Evolutionary conservation across 1,140 invertebrate genomes (phyloP).

Genomic region (Macrobrachium rosenbergii): DNA sequence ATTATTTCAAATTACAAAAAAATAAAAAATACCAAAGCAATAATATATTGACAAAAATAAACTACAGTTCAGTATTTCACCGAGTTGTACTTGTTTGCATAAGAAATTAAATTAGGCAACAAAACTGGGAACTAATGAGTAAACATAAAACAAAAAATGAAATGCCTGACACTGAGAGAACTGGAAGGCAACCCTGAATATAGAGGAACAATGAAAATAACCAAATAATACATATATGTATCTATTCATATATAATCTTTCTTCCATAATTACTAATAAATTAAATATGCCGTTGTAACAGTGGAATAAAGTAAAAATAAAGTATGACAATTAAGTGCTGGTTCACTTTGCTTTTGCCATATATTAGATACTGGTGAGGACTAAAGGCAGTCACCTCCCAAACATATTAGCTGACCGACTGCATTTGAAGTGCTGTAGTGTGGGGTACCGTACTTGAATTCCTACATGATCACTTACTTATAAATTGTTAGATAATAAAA

Average conservation of each 20-base stretch:
- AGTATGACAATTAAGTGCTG: background rate
- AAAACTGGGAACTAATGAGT: background rate
- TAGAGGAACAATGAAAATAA: conserved; percentile 46
- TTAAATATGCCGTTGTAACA: conserved; percentile 49
- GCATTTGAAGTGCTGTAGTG: too few relatives aligned
- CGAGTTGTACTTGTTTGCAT: too few relatives aligned
- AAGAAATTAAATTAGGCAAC: background rate
- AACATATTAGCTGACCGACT: too few relatives aligned
- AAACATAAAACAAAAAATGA: background rate
- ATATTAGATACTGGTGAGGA: too few relatives aligned
- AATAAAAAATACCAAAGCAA: background rate
- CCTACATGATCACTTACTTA: too few relatives aligned
- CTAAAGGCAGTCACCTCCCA: too few relatives aligned
- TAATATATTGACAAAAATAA: too few relatives aligned
- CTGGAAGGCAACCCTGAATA: background rate
- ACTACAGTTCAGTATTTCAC: too few relatives aligned
- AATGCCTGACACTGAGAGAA: conserved; percentile 19
- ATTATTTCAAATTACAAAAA: conserved; percentile 10
- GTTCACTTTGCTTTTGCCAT: too few relatives aligned
- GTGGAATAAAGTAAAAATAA: conserved; percentile 15
- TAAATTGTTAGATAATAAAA: too few relatives aligned
- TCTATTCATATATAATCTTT: conserved; percentile 43
- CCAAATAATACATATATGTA: conserved; percentile 49
- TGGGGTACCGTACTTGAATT: too few relatives aligned
- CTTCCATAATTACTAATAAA: conserved; percentile 49